phyloP scores from a whole-genome alignment of 2,888 invertebrate genomes.

The Ichneumon xanthorius region DNA sequence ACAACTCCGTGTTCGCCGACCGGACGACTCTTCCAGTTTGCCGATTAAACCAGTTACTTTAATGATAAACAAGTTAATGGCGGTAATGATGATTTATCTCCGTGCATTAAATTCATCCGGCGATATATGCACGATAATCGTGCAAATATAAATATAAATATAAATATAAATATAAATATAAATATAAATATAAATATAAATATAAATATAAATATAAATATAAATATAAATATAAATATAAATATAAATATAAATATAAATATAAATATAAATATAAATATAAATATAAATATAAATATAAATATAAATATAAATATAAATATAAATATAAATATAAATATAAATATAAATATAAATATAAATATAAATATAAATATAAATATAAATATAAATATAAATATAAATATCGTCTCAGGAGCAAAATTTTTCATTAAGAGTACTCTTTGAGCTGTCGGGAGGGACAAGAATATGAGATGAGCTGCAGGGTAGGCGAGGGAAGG shows the following conservation, averaged over 20 bases:
- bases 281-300: no score
- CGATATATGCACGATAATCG: not conserved
- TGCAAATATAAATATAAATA: not conserved
- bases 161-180: no score
- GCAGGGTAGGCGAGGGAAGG: not conserved
- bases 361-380: no score
- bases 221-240: no score
- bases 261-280: no score
- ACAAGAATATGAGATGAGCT: no score
- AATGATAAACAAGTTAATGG: constrained; percentile 1
- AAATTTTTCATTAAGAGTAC: no score
- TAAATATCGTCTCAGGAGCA: not conserved
- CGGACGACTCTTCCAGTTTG: not conserved
- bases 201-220: not conserved
- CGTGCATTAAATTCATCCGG: not conserved
- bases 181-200: no score
- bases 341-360: no score
- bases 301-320: not conserved
- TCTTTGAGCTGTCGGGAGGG: no score
- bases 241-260: no score
- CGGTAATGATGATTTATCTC: constrained; percentile 3
- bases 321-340: not conserved
- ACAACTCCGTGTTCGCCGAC: constrained; percentile 7
- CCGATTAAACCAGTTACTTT: not conserved
- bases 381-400: no score